Base-by-base conservation (phyloP, 2,113 vertebrate species). In the Laterallus jamaicensis region DNA sequence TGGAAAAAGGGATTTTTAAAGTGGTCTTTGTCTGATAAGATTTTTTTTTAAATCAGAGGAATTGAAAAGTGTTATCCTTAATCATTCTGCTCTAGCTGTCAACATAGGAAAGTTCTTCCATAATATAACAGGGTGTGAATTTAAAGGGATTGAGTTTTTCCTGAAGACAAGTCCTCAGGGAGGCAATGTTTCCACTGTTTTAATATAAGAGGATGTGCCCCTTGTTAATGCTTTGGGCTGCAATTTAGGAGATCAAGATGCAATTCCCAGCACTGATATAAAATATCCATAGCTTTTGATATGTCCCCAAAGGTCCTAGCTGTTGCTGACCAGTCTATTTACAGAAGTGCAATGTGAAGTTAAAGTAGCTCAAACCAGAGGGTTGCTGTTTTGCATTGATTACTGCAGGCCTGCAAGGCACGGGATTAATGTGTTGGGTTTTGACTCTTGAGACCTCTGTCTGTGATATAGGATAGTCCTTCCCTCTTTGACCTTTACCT, bases 1-100 rank as follows among this genome's bases (percentile, higher is more conserved):
- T 96, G 70, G 93, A 59, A 91, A 95, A 93, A 89, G 50, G 80
- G 88, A 91, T 95, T 96, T 47, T 96, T 75, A 40, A 86, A 39
- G 55, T 67, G 75, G 58, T 35, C 47, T 88, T 93, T 96, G 39
- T 92, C 32, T 44, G 83, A 55, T 75, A 70, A 74, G 19, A 35
- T 67, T 82, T 16, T 40, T 40, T 52, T 69, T 70, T 63, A 7
- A 66, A 89, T 66, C 47, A 56, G 5, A 37, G 82, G 52, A 76
- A 71, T 50, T 86, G 69, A 50, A 96, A 82, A 42, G 50, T 42
- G 50, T 77, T 86, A 74, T 87, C 82, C 92, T 93, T 84, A 95
- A 96, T 88, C 69, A 64, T 86, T 92, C 79, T 83, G n/a, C 83
- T 92, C 40, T 87, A 70, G 91, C 79, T 92, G 77, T 89, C 92